These are phyloP conservation scores for Plecotus auritus DNA, from an alignment of 2,113 vertebrate genomes.

Conservation along the genomic window DNA sequence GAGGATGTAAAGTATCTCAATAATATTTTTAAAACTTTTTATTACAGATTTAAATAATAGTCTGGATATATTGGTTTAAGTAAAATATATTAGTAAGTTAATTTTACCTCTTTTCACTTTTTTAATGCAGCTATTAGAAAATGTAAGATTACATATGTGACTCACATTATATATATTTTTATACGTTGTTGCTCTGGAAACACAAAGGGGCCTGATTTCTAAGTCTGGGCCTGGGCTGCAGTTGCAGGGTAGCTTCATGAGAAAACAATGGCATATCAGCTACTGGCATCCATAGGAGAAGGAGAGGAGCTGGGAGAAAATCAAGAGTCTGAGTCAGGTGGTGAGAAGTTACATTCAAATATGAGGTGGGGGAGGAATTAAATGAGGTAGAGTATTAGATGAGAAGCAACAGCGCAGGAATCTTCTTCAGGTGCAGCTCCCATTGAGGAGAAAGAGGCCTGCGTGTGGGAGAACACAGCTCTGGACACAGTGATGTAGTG, in stretches of 20 bases:
- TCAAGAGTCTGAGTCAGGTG: neutral
- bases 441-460: neutral
- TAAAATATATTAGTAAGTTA: neutral
- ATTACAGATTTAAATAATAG: neutral
- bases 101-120: neutral
- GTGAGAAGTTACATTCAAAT: neutral
- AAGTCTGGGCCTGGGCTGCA: neutral
- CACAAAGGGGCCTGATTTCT: neutral
- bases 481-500: neutral
- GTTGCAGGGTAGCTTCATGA: neutral
- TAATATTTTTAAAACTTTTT: neutral
- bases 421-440: neutral
- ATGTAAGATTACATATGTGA: neutral
- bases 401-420: neutral
- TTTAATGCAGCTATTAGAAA: neutral
- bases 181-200: neutral
- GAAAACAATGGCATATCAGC: neutral
- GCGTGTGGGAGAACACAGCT: fast-evolving
- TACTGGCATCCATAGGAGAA: neutral
- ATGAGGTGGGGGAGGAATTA: neutral
- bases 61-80: neutral
- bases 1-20: neutral
- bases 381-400: neutral
- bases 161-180: neutral
- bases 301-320: neutral